Evolutionary conservation across 2,888 invertebrate genomes (phyloP), one percentile per base, ranked within the genome.

Genomic region (Zaprionus obscuricornis): DNA sequence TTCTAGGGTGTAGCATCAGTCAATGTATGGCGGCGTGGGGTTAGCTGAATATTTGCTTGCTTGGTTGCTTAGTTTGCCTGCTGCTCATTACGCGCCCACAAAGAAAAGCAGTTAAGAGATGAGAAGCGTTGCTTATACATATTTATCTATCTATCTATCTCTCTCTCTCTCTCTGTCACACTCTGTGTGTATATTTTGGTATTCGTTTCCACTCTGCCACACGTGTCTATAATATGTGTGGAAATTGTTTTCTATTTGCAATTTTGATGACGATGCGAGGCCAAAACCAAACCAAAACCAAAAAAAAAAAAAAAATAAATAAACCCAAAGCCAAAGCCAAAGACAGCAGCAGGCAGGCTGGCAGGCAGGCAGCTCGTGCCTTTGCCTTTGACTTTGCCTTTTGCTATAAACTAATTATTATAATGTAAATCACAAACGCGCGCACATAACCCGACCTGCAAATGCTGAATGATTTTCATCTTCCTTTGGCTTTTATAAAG

Each of bases 371-470:
- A 58, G 39, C 42, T 46, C 33, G 46, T 67, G 65, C 54, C 66
- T 57, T 54, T 57, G 52, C 51, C 69, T n/a, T n/a, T n/a, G n/a
- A n/a, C n/a, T n/a, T n/a, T n/a, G n/a, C n/a, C n/a, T n/a, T n/a
- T n/a, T n/a, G n/a, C n/a, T n/a, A 60, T 64, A 76, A 73, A 74
- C 74, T 69, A 76, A 74, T 74, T 76, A 74, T 64, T 73, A 68
- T 73, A 74, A 74, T 74, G 69, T 52, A 54, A 76, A 73, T 73
- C 77, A 65, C 49, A 73, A 54, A 60, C 69, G 49, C 68, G n/a
- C n/a, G n/a, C n/a, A n/a, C n/a, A n/a, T n/a, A 50, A 50, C 29
- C 34, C 43, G 20, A 46, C 40, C 17, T 26, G 31, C 43, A 40
- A 31, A 42, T 43, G 27, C 29, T 24, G 33, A 42, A 47, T 39